These are phyloP conservation scores for Chrysemys picta DNA, from an alignment of 2,113 vertebrate species.

Conservation along the genomic window DNA sequence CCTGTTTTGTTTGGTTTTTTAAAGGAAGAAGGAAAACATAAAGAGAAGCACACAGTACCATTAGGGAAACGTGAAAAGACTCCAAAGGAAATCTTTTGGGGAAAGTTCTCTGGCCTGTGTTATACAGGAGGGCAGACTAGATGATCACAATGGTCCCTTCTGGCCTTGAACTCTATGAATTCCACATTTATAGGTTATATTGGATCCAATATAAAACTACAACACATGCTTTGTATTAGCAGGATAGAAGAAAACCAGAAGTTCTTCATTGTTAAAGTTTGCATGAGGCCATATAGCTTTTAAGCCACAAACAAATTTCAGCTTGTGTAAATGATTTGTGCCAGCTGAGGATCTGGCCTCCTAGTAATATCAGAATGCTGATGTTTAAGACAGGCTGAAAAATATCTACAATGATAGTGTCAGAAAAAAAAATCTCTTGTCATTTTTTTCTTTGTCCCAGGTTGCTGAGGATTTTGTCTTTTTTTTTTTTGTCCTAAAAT, in stretches of 20 bases:
- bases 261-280: neutral
- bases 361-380: neutral
- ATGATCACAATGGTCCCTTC: neutral
- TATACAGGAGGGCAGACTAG: neutral
- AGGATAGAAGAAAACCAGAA: neutral
- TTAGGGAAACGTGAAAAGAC: neutral
- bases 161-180: neutral
- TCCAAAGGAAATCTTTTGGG: neutral
- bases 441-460: neutral
- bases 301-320: constrained; percentile 37
- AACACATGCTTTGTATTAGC: neutral
- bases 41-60: neutral
- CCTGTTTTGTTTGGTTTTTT: neutral
- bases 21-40: neutral
- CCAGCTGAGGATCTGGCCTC: neutral
- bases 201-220: neutral
- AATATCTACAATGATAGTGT: constrained; percentile 8
- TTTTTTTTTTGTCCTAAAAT: neutral
- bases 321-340: constrained; percentile 19
- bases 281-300: neutral
- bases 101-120: neutral
- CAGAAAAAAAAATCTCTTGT: neutral
- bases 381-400: constrained; percentile 23
- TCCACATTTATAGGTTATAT: neutral
- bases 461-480: neutral